Percentiles rank a stretch among this genome's conserved stretches.
phyloP scores from a whole-genome alignment of 1,140 invertebrate species.

The Elysia chlorotica region DNA sequence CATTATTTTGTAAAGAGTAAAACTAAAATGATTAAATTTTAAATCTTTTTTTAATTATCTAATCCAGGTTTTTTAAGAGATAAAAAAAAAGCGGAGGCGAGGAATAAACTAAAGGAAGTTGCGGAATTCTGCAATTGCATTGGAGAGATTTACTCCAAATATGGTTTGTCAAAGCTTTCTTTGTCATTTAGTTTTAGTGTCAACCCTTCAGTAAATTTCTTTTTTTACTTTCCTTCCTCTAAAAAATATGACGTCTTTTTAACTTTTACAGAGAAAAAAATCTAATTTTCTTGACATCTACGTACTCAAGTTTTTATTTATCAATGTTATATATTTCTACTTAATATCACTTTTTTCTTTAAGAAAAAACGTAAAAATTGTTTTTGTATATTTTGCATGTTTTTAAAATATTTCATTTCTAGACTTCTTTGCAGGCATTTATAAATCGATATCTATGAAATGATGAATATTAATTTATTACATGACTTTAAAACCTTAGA shows the following conservation, averaged over 20 bases:
- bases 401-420: not conserved
- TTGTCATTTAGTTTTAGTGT: not conserved
- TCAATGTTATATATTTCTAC: not conserved
- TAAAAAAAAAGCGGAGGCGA: slow-evolving; percentile 74
- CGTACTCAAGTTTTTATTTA: not conserved
- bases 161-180: slow-evolving; percentile 44
- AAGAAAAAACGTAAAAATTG: not conserved
- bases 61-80: slow-evolving; percentile 72
- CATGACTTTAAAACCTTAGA: too few species aligned
- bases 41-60: not conserved
- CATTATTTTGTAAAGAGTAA: too few species aligned
- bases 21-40: not conserved
- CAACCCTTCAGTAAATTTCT: too few species aligned
- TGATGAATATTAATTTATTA: not conserved
- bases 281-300: not conserved
- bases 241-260: not conserved
- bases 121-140: slow-evolving; percentile 75
- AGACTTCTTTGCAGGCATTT: not conserved
- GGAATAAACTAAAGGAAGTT: slow-evolving; percentile 72
- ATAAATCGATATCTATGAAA: not conserved
- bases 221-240: too few species aligned
- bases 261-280: not conserved
- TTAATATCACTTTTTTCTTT: not conserved
- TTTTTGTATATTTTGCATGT: not conserved
- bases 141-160: slow-evolving; percentile 74